These are phyloP conservation scores for Drosophila gaucha DNA, from an alignment of 2,888 invertebrate genomes.

Conservation along the genomic window DNA sequence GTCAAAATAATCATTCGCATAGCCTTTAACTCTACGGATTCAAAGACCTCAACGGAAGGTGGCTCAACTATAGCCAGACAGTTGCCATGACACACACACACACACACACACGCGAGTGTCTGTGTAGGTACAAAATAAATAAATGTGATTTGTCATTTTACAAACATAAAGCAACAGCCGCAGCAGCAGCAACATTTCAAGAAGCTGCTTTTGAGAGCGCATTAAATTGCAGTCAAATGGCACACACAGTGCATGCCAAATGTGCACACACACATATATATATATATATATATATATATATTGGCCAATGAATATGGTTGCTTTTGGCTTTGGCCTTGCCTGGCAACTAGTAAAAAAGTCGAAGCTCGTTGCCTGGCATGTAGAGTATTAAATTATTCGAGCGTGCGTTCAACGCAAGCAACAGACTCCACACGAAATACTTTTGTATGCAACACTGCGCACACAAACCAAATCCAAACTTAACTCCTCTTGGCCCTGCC, in stretches of 20 bases:
- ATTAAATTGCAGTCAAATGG: constrained; percentile 81
- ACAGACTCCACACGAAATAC: constrained; percentile 59
- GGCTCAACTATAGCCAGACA: constrained; percentile 24
- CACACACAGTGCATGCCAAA: constrained; percentile 77
- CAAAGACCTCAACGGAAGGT: constrained; percentile 31
- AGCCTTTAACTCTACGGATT: constrained; percentile 36
- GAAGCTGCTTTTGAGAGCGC: constrained; percentile 57
- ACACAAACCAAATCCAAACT: constrained; percentile 53
- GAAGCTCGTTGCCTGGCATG: constrained; percentile 14
- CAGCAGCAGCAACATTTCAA: constrained; percentile 28
- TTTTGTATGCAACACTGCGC: constrained; percentile 76
- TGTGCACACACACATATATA: constrained; percentile 38
- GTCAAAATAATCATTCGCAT: constrained; percentile 56
- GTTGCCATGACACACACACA: constrained; percentile 11
- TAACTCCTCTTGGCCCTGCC: constrained; percentile 8
- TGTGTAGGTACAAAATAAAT: constrained; percentile 65
- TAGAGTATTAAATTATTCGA: constrained; percentile 76
- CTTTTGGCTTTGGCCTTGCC: constrained; percentile 47
- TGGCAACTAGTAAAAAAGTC: constrained; percentile 6
- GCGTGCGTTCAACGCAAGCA: constrained; percentile 68
- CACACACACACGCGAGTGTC: neutral
- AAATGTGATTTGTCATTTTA: constrained; percentile 81
- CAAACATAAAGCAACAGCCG: constrained; percentile 61
- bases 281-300: constrained; percentile 14
- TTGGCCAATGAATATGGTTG: constrained; percentile 59